A percentile compares a stretch with the other conserved stretches of the same genome.
Evolutionary conservation across 2,888 invertebrate species (phyloP).

Genomic region (Caradrina clavipalpis): DNA sequence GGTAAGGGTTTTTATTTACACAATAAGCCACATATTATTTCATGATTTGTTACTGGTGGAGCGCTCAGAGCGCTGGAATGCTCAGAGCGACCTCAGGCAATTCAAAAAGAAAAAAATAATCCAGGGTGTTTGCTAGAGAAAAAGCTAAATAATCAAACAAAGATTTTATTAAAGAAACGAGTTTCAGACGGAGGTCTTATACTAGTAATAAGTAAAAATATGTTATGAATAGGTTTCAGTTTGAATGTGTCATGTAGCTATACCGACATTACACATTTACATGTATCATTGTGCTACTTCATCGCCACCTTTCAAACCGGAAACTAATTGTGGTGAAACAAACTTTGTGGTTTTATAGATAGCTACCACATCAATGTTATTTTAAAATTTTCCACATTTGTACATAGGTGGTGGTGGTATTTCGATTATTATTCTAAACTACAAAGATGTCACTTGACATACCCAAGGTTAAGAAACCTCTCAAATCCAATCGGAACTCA

Average conservation of each 20-base stretch:
- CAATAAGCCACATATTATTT: neutral
- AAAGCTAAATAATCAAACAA: too few species aligned
- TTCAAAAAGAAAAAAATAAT: too few species aligned
- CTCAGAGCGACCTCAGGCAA: too few species aligned
- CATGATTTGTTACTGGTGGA: too few species aligned
- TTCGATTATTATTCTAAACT: neutral
- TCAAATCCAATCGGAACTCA: too few species aligned
- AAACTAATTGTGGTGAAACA: conserved; percentile 11
- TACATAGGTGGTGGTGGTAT: neutral
- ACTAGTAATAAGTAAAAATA: neutral
- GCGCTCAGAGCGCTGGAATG: too few species aligned
- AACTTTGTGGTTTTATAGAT: conserved; percentile 16
- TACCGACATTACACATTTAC: too few species aligned
- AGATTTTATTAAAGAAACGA: neutral
- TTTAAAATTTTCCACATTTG: neutral
- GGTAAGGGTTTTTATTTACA: conserved; percentile 81
- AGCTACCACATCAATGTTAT: neutral
- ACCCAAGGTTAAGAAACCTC: too few species aligned
- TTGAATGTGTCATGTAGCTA: neutral
- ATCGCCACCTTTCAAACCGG: neutral
- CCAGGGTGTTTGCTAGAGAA: too few species aligned
- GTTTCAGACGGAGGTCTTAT: neutral
- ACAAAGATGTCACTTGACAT: neutral
- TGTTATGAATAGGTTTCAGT: neutral
- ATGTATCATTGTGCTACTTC: too few species aligned